phyloP scores from a whole-genome alignment of 1,140 invertebrate species.

The Drosophila sucinea region DNA sequence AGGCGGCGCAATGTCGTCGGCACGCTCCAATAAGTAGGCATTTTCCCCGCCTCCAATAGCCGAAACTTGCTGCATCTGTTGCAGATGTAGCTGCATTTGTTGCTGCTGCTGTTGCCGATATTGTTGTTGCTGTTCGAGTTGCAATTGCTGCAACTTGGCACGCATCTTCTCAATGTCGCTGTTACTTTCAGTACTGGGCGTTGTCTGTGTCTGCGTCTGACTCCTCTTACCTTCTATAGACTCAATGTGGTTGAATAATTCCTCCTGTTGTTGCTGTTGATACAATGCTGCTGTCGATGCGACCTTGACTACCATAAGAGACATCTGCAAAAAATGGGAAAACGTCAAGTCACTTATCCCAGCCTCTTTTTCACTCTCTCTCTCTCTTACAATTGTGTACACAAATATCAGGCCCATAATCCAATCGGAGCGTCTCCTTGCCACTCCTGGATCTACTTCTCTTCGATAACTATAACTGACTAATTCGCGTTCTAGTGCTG shows the following conservation, averaged over 20 bases:
- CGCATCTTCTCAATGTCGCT: constrained; percentile 76
- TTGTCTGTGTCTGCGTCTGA: constrained; percentile 22
- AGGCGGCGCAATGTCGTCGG: constrained; percentile 52
- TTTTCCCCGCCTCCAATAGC: constrained; percentile 50
- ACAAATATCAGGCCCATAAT: constrained; percentile 68
- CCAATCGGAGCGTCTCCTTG: constrained; percentile 32
- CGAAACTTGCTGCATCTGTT: constrained; percentile 52
- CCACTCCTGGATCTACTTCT: constrained; percentile 46
- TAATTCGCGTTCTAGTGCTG: constrained; percentile 42
- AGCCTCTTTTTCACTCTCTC: neutral
- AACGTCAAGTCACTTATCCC: too few species aligned
- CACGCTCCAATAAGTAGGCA: constrained; percentile 82
- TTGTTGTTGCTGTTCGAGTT: constrained; percentile 74
- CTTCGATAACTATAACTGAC: constrained; percentile 17
- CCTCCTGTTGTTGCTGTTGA: constrained; percentile 62
- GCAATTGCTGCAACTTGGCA: constrained; percentile 73
- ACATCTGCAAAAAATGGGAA: constrained; percentile 59
- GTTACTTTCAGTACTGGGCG: constrained; percentile 49
- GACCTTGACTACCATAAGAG: constrained; percentile 80
- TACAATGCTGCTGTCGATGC: constrained; percentile 70
- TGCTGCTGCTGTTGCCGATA: constrained; percentile 66
- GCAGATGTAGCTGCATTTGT: constrained; percentile 64
- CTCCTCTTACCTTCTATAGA: constrained; percentile 33
- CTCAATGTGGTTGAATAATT: constrained; percentile 55
- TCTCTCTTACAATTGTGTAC: constrained; percentile 71